Percentiles rank a stretch among this genome's conserved stretches.
Evolutionary conservation across 2,797 vertebrate species (phyloP).

Genomic region (Sylvia borin): DNA sequence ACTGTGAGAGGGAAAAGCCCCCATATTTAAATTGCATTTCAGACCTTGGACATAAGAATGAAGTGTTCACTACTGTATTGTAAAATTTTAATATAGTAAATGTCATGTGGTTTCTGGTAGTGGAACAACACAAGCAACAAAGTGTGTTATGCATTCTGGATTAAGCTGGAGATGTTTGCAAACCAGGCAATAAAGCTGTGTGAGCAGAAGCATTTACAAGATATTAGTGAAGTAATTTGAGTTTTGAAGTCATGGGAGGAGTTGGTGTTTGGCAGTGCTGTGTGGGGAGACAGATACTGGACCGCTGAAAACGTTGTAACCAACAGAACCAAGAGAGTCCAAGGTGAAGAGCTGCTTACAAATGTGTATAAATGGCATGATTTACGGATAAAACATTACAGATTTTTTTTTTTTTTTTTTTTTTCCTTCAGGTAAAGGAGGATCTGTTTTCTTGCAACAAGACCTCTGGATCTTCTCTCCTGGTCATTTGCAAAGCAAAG

Average conservation of each 20-base stretch:
- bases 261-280: not conserved
- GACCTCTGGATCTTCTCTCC: not conserved
- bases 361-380: rapidly evolving
- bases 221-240: not conserved
- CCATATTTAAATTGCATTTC: not conserved
- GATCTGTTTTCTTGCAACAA: not conserved
- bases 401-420: not conserved
- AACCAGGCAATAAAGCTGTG: not conserved
- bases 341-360: not conserved
- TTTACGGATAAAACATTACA: not conserved
- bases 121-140: not conserved
- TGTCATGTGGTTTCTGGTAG: not conserved
- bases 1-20: rapidly evolving
- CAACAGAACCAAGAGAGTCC: not conserved
- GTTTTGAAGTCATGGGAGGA: not conserved
- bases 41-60: not conserved
- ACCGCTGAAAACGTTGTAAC: not conserved
- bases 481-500: not conserved
- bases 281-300: not conserved
- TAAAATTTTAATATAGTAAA: not conserved
- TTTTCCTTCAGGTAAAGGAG: not conserved
- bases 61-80: not conserved
- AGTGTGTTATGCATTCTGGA: not conserved
- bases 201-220: not conserved
- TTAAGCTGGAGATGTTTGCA: not conserved